Evolutionary conservation across 2,797 vertebrate genomes (phyloP).

Genomic region (Cyclopterus lumpus): DNA sequence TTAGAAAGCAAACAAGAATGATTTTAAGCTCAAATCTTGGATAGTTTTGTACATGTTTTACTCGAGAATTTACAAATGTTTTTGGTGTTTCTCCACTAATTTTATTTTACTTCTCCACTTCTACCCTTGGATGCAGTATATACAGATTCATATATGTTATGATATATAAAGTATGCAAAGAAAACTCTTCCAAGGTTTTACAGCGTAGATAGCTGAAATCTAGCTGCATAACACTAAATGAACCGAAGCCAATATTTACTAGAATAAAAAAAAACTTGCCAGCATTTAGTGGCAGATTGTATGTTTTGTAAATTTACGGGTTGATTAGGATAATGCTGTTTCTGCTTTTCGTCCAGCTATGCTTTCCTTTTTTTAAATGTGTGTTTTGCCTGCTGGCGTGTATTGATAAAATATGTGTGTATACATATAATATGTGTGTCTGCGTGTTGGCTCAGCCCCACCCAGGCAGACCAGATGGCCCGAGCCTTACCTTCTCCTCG

Average conservation of each 20-base stretch:
- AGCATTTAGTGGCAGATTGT: background rate
- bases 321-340: constrained; percentile 1
- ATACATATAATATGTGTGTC: constrained; percentile 4
- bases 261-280: background rate
- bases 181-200: background rate
- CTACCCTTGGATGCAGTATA: background rate
- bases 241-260: background rate
- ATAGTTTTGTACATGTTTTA: background rate
- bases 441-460: constrained; percentile 32
- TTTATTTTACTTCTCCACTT: background rate
- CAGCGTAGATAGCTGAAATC: background rate
- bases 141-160: background rate
- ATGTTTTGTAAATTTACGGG: constrained; percentile 5
- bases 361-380: background rate
- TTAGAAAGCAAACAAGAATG: background rate
- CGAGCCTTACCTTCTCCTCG: constrained; percentile 56
- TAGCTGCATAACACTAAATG: background rate
- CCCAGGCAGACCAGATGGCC: constrained; percentile 62
- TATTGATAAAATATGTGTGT: constrained; percentile 3
- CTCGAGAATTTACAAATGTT: background rate
- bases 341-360: constrained; percentile 12
- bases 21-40: background rate
- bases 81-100: background rate
- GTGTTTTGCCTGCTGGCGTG: constrained; percentile 1
- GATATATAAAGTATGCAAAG: background rate